Conservation (phyloP, 2,888 invertebrate species). For the Caenorhabditis zanzibari region DNA sequence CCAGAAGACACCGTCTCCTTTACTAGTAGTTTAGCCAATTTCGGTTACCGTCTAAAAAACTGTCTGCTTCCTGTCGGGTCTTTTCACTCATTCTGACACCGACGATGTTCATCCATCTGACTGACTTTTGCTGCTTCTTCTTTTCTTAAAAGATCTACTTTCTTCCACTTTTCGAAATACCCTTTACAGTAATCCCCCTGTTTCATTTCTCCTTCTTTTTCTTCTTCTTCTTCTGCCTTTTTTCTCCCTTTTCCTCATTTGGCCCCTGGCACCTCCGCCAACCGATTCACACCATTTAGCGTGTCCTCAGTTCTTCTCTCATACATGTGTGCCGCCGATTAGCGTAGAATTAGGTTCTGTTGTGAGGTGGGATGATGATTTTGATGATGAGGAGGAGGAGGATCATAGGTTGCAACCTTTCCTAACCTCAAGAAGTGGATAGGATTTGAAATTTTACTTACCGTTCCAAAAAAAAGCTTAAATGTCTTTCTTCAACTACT, state of each 20-base stretch:
- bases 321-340: constrained; percentile 37
- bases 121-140: constrained; percentile 24
- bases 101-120: constrained; percentile 53
- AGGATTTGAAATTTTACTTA: too few relatives aligned
- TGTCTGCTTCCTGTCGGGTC: constrained; percentile 21
- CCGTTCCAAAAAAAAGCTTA: too few relatives aligned
- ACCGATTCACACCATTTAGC: constrained; percentile 65
- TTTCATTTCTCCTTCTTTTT: constrained; percentile 4
- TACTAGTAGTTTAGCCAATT: constrained; percentile 57
- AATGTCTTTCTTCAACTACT: too few relatives aligned
- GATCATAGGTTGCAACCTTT: neutral
- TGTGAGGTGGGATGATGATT: neutral
- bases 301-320: constrained; percentile 46
- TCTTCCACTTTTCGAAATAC: constrained; percentile 28
- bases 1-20: constrained; percentile 1
- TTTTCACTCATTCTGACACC: constrained; percentile 61
- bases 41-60: constrained; percentile 43
- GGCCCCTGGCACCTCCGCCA: constrained; percentile 32
- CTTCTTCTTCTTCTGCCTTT: neutral
- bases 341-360: constrained; percentile 58
- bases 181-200: constrained; percentile 49
- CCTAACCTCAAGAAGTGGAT: constrained; percentile 2
- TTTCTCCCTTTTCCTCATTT: neutral
- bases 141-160: neutral
- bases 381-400: neutral